A percentile compares a stretch with the other conserved stretches of the same genome.
Evolutionary conservation across 2,113 vertebrate species (phyloP).

Genomic region (Protomyctophum bolini): DNA sequence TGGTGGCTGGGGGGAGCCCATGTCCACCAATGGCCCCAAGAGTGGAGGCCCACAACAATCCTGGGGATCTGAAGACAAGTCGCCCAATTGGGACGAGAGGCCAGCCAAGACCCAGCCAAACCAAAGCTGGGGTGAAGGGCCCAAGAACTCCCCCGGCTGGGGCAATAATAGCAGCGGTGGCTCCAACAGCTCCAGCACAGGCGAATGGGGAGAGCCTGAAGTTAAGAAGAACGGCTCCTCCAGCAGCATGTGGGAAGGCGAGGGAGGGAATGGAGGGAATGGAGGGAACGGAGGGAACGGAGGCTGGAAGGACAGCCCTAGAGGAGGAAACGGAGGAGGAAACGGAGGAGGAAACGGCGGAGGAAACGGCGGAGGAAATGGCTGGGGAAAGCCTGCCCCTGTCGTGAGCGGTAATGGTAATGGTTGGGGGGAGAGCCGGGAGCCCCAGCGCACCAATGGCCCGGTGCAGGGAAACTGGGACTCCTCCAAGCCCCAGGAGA

Average conservation of each 20-base stretch:
- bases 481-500: constrained; percentile 89
- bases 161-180: constrained; percentile 83
- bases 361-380: constrained; percentile 13
- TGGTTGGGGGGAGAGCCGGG: constrained; percentile 89
- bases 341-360: not conserved
- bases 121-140: constrained; percentile 90
- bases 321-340: constrained; percentile 76
- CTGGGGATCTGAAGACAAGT: constrained; percentile 93
- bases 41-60: constrained; percentile 82
- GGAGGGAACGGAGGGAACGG: constrained; percentile 47
- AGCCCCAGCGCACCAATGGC: constrained; percentile 83
- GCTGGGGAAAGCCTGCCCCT: constrained; percentile 70
- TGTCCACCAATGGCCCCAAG: constrained; percentile 84
- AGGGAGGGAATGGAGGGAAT: constrained; percentile 68
- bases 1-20: constrained; percentile 89
- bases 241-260: constrained; percentile 86
- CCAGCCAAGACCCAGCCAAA: constrained; percentile 85
- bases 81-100: constrained; percentile 89
- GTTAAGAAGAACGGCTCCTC: constrained; percentile 73
- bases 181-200: constrained; percentile 62
- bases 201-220: constrained; percentile 76
- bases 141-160: constrained; percentile 88
- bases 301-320: constrained; percentile 86
- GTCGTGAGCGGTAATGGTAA: constrained; percentile 68
- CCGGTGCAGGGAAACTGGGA: constrained; percentile 87